phyloP scores from a whole-genome alignment of 2,888 invertebrate species.

The Chrysina gloriosa region DNA sequence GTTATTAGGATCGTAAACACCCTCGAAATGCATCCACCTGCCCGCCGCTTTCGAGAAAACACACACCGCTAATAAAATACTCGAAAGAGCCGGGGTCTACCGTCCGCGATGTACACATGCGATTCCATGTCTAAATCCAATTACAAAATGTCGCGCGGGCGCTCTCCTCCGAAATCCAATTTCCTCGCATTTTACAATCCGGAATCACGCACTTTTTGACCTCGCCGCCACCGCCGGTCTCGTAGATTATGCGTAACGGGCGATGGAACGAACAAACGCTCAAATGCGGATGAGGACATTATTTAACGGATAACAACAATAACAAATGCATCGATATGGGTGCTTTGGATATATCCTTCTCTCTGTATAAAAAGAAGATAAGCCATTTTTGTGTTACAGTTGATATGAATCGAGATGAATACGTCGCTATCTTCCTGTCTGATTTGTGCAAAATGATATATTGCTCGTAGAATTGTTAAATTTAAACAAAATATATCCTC shows the following conservation, averaged over 20 bases:
- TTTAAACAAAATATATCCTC: too few species aligned
- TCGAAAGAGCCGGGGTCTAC: background rate
- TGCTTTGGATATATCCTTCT: too few species aligned
- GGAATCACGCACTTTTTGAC: slow-evolving; percentile 25
- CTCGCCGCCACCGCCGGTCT: background rate
- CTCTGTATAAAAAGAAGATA: too few species aligned
- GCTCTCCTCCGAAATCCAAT: slow-evolving; percentile 1
- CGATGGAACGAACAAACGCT: too few species aligned
- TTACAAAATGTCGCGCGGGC: slow-evolving; percentile 15
- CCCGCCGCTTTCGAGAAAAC: background rate
- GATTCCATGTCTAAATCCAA: slow-evolving; percentile 24
- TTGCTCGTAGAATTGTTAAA: too few species aligned
- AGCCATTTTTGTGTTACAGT: too few species aligned
- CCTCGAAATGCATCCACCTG: slow-evolving; percentile 25
- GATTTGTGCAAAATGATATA: too few species aligned
- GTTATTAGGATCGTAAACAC: slow-evolving; percentile 32
- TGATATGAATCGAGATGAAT: too few species aligned
- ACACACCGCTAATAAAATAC: slow-evolving; percentile 27
- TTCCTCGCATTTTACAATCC: slow-evolving; percentile 23
- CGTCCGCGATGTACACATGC: slow-evolving; percentile 8
- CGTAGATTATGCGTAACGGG: background rate
- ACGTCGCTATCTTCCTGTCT: too few species aligned
- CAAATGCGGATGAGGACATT: too few species aligned
- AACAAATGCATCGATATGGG: too few species aligned
- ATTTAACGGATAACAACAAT: too few species aligned